These are phyloP conservation scores for Boloria selene DNA, from an alignment of 2,888 invertebrate species.

Conservation along the genomic window DNA sequence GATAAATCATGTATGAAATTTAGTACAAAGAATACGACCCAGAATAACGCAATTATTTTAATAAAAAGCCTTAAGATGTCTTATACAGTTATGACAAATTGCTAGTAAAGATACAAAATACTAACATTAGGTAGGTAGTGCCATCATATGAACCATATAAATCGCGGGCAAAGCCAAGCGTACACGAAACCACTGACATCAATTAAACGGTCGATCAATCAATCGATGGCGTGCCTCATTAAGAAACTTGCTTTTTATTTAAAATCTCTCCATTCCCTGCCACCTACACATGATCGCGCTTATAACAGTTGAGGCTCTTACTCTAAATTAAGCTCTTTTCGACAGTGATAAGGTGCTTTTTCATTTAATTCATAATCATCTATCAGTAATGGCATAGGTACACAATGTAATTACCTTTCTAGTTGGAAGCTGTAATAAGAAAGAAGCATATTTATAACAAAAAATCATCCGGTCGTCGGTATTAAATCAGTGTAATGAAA, in stretches of 20 bases:
- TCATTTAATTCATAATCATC: background rate
- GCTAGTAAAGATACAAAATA: background rate
- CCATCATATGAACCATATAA: constrained; percentile 7
- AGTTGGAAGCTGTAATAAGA: constrained; percentile 61
- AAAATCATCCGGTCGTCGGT: constrained; percentile 66
- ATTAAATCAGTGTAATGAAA: constrained; percentile 73
- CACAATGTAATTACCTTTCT: constrained; percentile 64
- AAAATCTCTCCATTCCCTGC: constrained; percentile 48
- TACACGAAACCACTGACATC: constrained; percentile 47
- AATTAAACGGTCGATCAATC: constrained; percentile 55
- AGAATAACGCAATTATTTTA: too few relatives aligned
- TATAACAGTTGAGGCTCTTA: constrained; percentile 21
- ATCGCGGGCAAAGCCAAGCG: constrained; percentile 32
- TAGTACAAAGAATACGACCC: too few relatives aligned
- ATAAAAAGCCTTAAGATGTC: too few relatives aligned
- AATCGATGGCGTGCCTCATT: constrained; percentile 49
- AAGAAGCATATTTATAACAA: constrained; percentile 56
- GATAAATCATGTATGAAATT: too few relatives aligned
- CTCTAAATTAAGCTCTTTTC: background rate
- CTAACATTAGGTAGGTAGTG: background rate
- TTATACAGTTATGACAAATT: background rate
- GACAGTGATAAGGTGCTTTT: constrained; percentile 7
- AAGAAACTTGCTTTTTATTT: constrained; percentile 50
- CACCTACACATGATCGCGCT: constrained; percentile 48
- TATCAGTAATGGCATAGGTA: constrained; percentile 44